These are phyloP conservation scores for Trachops cirrhosus DNA, from an alignment of 2,797 vertebrate genomes.

Conservation along the genomic window DNA sequence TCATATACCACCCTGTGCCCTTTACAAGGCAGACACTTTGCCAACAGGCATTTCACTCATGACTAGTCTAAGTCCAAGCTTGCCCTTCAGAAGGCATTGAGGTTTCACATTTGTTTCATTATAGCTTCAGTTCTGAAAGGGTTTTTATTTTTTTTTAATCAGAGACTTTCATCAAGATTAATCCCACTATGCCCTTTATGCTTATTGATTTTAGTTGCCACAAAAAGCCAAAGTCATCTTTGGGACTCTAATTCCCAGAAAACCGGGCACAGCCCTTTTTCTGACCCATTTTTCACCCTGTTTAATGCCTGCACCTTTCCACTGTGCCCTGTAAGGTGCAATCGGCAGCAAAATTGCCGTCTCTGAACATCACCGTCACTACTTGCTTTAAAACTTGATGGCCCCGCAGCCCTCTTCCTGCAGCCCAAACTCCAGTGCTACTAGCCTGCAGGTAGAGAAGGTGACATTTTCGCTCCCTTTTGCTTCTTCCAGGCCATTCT, in stretches of 20 bases:
- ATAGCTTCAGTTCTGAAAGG: not conserved
- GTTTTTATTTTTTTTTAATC: not conserved
- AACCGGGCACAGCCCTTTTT: not conserved
- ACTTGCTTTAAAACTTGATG: not conserved
- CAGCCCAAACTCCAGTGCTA: not conserved
- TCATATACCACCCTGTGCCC: not conserved
- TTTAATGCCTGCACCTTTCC: not conserved
- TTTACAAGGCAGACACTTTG: constrained; percentile 3
- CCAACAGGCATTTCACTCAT: not conserved
- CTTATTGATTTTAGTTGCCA: not conserved
- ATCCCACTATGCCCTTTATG: not conserved
- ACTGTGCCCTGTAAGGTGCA: not conserved
- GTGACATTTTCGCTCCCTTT: not conserved
- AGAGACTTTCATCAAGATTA: constrained; percentile 25
- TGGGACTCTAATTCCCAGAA: not conserved
- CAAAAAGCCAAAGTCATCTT: not conserved
- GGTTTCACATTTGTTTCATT: not conserved
- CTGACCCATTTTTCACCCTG: not conserved
- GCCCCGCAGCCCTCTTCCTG: not conserved
- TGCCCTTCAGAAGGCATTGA: constrained; percentile 25
- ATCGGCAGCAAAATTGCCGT: not conserved
- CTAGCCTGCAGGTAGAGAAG: not conserved
- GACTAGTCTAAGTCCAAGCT: not conserved
- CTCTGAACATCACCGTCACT: not conserved
- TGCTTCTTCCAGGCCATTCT: not conserved